Percentiles rank a stretch among this genome's conserved stretches.
These are phyloP conservation scores for Hesperophylax magnus DNA, from an alignment of 1,140 invertebrate species.

Conservation along the genomic window DNA sequence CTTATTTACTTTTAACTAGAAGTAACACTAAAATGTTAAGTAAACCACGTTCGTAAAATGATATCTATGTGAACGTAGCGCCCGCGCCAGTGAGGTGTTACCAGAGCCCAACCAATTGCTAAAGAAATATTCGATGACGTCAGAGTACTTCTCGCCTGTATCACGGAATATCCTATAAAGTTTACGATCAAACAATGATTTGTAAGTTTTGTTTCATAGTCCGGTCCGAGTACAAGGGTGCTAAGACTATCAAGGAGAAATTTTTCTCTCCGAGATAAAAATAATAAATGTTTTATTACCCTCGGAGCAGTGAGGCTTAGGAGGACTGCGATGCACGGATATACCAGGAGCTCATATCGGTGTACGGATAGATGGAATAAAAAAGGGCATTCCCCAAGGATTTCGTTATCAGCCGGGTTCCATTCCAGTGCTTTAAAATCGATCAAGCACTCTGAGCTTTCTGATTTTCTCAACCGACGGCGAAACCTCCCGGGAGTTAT, in stretches of 20 bases:
- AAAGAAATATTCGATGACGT: too few relatives aligned
- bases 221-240: constrained; percentile 14
- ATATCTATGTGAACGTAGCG: too few relatives aligned
- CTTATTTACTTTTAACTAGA: too few relatives aligned
- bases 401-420: constrained; percentile 45
- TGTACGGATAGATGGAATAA: constrained; percentile 41
- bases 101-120: too few relatives aligned
- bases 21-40: too few relatives aligned
- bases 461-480: constrained; percentile 31
- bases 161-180: too few relatives aligned
- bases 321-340: constrained; percentile 41
- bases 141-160: too few relatives aligned
- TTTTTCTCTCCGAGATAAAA: constrained; percentile 30
- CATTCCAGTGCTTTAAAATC: constrained; percentile 44
- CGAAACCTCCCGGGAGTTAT: constrained; percentile 28
- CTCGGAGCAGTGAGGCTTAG: constrained; percentile 31
- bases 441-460: constrained; percentile 36
- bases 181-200: constrained; percentile 18
- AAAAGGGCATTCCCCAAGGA: constrained; percentile 41
- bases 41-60: too few relatives aligned
- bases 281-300: constrained; percentile 52
- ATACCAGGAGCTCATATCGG: constrained; percentile 42
- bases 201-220: constrained; percentile 15
- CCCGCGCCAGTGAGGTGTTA: too few relatives aligned
- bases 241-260: constrained; percentile 31